Conservation (phyloP, 2,888 invertebrate genomes). For the Eilema depressum region DNA sequence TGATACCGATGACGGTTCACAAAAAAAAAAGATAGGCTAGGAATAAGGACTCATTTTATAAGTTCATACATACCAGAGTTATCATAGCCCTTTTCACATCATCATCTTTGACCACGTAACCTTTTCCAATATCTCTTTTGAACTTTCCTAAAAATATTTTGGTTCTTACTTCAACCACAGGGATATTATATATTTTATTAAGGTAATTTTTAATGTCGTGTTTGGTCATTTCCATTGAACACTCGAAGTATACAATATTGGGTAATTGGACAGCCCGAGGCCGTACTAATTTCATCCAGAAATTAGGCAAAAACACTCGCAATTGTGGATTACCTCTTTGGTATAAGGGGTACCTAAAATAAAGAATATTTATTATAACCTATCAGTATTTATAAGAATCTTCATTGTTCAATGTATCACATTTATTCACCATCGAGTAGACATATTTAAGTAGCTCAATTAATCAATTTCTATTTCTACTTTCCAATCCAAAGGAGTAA, state of each 20-base stretch:
- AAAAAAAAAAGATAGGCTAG: neutral
- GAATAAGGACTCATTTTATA: neutral
- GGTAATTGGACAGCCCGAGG: slow-evolving; percentile 89
- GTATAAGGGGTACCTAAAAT: slow-evolving; percentile 94
- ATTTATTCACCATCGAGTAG: slow-evolving; percentile 73
- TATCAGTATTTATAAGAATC: neutral
- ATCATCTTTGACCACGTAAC: slow-evolving; percentile 92
- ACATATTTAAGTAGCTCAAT: slow-evolving; percentile 55
- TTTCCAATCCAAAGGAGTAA: neutral
- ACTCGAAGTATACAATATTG: slow-evolving; percentile 95
- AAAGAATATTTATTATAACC: neutral
- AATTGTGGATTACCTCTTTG: slow-evolving; percentile 97
- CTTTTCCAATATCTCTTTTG: slow-evolving; percentile 86
- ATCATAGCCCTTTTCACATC: slow-evolving; percentile 94
- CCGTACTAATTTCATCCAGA: slow-evolving; percentile 97
- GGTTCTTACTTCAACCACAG: slow-evolving; percentile 92
- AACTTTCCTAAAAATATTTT: slow-evolving; percentile 91
- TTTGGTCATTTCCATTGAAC: slow-evolving; percentile 97
- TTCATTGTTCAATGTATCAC: neutral
- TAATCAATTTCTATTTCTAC: neutral
- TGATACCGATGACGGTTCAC: neutral
- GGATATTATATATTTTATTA: slow-evolving; percentile 97
- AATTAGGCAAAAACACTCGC: slow-evolving; percentile 97
- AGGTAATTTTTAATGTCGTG: slow-evolving; percentile 96
- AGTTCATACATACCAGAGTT: slow-evolving; percentile 88